These are phyloP conservation scores for Hirtodrosophila trivittata DNA, from an alignment of 2,888 invertebrate genomes.

Conservation along the genomic window DNA sequence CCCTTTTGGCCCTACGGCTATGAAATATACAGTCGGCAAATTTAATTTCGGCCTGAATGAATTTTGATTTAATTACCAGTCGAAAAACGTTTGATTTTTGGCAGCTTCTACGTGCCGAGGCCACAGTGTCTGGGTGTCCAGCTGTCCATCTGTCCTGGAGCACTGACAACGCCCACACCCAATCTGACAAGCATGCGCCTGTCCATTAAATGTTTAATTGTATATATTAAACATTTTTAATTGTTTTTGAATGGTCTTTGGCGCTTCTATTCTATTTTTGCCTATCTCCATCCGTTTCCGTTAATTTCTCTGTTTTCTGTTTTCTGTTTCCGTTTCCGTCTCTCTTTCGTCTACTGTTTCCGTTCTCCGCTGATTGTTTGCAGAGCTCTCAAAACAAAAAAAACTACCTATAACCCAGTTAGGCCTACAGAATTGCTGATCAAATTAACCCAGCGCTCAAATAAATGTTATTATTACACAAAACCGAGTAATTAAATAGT, in stretches of 20 bases:
- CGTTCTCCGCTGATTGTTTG: background rate
- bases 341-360: constrained; percentile 9
- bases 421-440: no score
- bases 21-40: constrained; percentile 44
- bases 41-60: constrained; percentile 55
- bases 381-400: no score
- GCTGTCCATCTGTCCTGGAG: no score
- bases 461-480: no score
- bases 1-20: constrained; percentile 15
- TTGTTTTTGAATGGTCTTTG: constrained; percentile 52
- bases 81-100: constrained; percentile 57
- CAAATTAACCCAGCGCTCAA: no score
- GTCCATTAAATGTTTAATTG: constrained; percentile 71
- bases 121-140: background rate
- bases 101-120: constrained; percentile 7
- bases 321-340: constrained; percentile 11
- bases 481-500: no score
- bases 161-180: background rate
- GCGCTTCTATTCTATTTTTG: constrained; percentile 45
- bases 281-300: constrained; percentile 15
- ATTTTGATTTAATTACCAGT: constrained; percentile 61
- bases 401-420: no score
- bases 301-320: constrained; percentile 12
- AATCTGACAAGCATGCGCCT: constrained; percentile 17
- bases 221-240: constrained; percentile 62